Evolutionary conservation across 2,888 invertebrate species (phyloP), one percentile per base, ranked within the genome.

Genomic region (Chrysolina haemoptera): DNA sequence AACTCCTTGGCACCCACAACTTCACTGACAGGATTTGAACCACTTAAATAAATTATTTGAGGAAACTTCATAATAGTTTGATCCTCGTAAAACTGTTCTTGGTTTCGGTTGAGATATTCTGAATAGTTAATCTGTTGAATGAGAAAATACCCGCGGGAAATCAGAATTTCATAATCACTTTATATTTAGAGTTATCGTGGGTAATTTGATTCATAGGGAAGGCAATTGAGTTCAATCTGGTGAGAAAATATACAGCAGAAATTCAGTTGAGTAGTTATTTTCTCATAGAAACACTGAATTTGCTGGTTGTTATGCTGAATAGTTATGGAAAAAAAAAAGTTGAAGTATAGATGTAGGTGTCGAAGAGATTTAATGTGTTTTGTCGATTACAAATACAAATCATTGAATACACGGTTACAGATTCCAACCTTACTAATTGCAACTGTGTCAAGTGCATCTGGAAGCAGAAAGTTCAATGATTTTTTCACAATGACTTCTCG

Each of bases 21-120:
- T 68, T 55, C 16, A 68, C 70, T 70, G 73, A 68, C 70, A 70
- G 66, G 50, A 63, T 62, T 73, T 67, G 50, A 64, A 68, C 68
- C 68, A 70, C 68, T 72, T 73, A 76, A 70, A 76, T 73, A 73
- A 73, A 73, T 73, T 70, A 76, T 70, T 64, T 62, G 46, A 71
- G 67, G 65, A 76, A 76, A 76, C 55, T 73, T 73, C 68, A 66
- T 67, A 68, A 76, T 70, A 73, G 68, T 70, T 73, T 68, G 68
- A 72, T 70, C 70, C 27, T 50, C 27, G 71, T 65, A 53, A 69
- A 68, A 71, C 43, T 68, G 48, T 71, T 68, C 71, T 68, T 64
- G 71, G 71, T 74, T 71, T 74, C 18, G 74, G 71, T 71, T 74
- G 71, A 74, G 62, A 69, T 68, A 74, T 70, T 74, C 70, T 68